phyloP scores from a whole-genome alignment of 2,888 invertebrate species.

The Stenotaenia linearis region DNA sequence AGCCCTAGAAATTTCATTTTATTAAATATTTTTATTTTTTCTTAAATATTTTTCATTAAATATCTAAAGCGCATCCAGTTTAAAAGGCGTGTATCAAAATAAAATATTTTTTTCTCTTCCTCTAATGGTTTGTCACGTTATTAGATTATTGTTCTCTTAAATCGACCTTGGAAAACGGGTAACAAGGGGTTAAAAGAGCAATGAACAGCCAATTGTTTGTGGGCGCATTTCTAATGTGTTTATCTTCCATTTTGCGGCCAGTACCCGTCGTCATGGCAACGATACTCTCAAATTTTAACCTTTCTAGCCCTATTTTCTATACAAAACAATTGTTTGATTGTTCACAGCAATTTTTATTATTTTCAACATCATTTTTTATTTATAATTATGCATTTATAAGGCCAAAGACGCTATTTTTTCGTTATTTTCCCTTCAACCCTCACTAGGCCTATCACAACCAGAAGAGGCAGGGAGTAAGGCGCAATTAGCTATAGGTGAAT shows the following conservation, averaged over 20 bases:
- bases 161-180: constrained; percentile 3
- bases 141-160: background rate
- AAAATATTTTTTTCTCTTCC: background rate
- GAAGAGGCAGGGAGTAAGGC: constrained; percentile 21
- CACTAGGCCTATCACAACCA: constrained; percentile 24
- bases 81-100: constrained; percentile 24
- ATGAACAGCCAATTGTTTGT: constrained; percentile 22
- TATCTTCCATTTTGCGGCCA: background rate
- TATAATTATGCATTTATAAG: background rate
- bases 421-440: background rate
- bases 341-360: background rate
- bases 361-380: background rate
- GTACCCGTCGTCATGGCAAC: background rate
- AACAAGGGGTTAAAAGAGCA: constrained; percentile 15
- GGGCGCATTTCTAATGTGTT: background rate
- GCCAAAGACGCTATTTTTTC: background rate
- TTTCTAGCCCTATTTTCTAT: background rate
- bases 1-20: background rate
- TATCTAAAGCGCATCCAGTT: constrained; percentile 14
- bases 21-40: background rate
- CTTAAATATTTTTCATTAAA: background rate
- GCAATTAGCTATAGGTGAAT: constrained; percentile 21
- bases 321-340: constrained; percentile 17
- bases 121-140: background rate
- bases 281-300: background rate